Percentiles rank a stretch among this genome's conserved stretches.
These are phyloP conservation scores for Quiscalus mexicanus DNA, from an alignment of 2,113 vertebrate genomes.

Conservation along the genomic window DNA sequence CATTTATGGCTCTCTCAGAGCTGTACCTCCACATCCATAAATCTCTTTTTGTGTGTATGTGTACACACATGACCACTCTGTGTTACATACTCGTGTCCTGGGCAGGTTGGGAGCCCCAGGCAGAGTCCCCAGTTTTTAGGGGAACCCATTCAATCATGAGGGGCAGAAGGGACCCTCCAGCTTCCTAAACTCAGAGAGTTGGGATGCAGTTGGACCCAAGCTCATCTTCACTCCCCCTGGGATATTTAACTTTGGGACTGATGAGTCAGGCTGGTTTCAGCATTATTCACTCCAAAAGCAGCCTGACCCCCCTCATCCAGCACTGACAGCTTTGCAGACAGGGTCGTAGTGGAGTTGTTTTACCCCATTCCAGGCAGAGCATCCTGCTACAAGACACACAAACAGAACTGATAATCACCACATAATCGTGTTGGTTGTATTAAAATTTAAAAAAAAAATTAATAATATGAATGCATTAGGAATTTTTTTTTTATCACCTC, in stretches of 20 bases:
- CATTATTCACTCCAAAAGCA: not conserved
- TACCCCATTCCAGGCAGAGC: not conserved
- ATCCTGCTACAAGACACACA: not conserved
- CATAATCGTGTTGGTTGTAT: fast-evolving
- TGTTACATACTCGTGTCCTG: not conserved
- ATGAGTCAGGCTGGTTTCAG: not conserved
- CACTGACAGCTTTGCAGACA: not conserved
- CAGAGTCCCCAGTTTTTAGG: not conserved
- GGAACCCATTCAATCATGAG: fast-evolving
- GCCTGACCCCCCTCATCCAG: not conserved
- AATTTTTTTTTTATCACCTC: not conserved
- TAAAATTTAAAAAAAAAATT: not conserved
- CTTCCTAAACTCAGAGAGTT: not conserved
- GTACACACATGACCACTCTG: fast-evolving
- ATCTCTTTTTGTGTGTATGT: fast-evolving
- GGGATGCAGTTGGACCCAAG: not conserved
- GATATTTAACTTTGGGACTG: not conserved
- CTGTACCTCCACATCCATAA: fast-evolving
- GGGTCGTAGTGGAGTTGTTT: not conserved
- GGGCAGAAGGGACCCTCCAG: not conserved
- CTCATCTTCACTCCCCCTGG: not conserved
- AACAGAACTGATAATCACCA: not conserved
- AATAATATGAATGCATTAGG: not conserved
- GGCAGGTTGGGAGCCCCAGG: not conserved
- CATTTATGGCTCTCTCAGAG: too few species aligned